Evolutionary conservation across 2,797 vertebrate species (phyloP), one percentile per base, ranked within the genome.

Genomic region (Sebastes matsubarae): DNA sequence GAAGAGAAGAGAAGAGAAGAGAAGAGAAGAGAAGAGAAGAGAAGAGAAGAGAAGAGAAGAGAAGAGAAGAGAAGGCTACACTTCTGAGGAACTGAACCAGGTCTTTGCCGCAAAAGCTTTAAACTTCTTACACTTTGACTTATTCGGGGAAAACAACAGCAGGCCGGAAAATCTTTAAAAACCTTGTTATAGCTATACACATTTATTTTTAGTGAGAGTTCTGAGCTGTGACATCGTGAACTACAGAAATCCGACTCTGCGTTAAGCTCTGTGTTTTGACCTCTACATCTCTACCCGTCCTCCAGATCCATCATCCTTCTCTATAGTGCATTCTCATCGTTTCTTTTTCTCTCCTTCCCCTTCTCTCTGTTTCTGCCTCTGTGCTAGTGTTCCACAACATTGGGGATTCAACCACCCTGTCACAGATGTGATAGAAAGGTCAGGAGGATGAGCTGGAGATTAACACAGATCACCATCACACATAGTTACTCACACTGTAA

Each of bases 401-500:
- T 6, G 14, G 66, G 63, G 71, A 66, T 73, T 76, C 34, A 73
- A 76, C 59, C 38, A 65, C 20, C 11, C 18, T 66, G 73, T 32
- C 25, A 65, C 57, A n/a, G 42, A 67, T 64, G 75, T 69, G 68
- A 77, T 66, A 65, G 58, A 83, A 70, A 76, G 65, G 68, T 74
- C 67, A 55, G 38, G 14, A 72, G 78, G 82, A 90, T 91, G 81
- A 92, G 73, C 75, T 71, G 72, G 61, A 93, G 91, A 91, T 94
- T 89, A 92, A 83, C 75, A n/a, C 82, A 81, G 92, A 89, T 88
- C 78, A 86, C 71, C 67, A 87, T 65, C 72, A 79, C 77, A 80
- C 83, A 46, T 18, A 84, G 88, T 91, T 89, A 92, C 85, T 74
- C 76, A 76, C 42, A 65, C 66, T 85, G 76, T 77, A 90, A 93